Base-by-base conservation (phyloP, 2,113 vertebrate species). In the Cairina moschata region DNA sequence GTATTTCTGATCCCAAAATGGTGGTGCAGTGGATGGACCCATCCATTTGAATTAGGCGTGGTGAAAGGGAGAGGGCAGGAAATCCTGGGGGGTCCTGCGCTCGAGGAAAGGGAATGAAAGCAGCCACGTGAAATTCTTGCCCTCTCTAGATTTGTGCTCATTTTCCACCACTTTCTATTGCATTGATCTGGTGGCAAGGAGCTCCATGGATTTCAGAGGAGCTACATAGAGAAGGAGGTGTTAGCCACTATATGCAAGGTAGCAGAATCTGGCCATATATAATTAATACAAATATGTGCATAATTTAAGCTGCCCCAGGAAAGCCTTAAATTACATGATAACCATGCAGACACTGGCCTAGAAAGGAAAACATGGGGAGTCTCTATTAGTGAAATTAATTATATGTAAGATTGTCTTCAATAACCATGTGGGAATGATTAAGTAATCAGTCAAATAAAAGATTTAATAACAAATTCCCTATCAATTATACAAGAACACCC, bases 391-490 rank as follows among this genome's bases (percentile, higher is more conserved):
- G 96, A 97, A 97, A 96, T 97, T 97, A 97, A 97, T 97, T 97
- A 97, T 96, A 97, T 96, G 90, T 96, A 95, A 94, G 93, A 96
- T 97, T 96, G 92, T 97, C 96, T 97, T 94, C 97, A 96, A 93
- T 97, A 96, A 96, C 91, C 96, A 96, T 88, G 91, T 96, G 95
- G 97, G 92, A 96, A 96, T 95, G 91, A 97, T 97, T 97, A 97
- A 96, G 95, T 97, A 97, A 96, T 97, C 94, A 95, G 81, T 97
- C 85, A 96, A 96, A 97, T 96, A 97, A 96, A 97, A 94, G 95
- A 92, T 97, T 95, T 96, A 96, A 96, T 96, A 97, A 97, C 90
- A 97, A 96, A 95, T 95, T 95, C 94, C 90, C 93, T 91, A 96
- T 97, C 95, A 97, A 95, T 96, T 96, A 96, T 90, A 95, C 76